phyloP scores from a whole-genome alignment of 2,888 invertebrate genomes.

The Sympetrum striolatum region DNA sequence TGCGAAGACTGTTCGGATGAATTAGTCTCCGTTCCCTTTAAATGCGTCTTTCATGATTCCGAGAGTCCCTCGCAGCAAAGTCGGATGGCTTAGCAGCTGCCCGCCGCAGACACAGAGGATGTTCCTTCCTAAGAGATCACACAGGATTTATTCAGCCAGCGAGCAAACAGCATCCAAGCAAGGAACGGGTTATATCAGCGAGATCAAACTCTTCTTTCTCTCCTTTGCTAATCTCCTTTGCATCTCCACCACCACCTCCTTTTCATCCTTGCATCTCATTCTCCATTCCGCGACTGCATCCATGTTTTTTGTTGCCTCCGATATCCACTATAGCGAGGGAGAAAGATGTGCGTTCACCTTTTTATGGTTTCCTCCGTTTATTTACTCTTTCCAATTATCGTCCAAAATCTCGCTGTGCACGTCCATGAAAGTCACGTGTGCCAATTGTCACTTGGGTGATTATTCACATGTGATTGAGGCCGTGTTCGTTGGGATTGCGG shows the following conservation, averaged over 20 bases:
- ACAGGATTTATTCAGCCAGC: neutral
- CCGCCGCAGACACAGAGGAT: neutral
- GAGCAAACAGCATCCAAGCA: neutral
- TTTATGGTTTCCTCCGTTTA: neutral
- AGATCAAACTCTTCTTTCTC: neutral
- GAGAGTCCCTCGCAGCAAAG: neutral
- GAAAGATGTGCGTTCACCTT: neutral
- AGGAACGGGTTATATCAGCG: neutral
- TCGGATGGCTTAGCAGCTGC: neutral
- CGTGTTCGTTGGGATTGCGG: neutral
- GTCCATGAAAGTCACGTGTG: neutral
- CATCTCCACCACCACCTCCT: neutral
- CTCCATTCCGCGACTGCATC: neutral
- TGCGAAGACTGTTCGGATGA: neutral
- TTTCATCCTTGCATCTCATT: neutral
- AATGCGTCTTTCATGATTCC: neutral
- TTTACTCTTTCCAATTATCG: conserved; percentile 15
- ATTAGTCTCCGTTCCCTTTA: neutral
- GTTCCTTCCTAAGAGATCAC: neutral
- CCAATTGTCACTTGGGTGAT: neutral
- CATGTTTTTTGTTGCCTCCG: neutral
- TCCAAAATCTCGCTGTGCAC: neutral
- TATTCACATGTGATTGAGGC: neutral
- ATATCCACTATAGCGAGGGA: neutral
- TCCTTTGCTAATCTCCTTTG: neutral